Conservation (phyloP, 2,888 invertebrate genomes). For the Linnaemya vulpina region DNA sequence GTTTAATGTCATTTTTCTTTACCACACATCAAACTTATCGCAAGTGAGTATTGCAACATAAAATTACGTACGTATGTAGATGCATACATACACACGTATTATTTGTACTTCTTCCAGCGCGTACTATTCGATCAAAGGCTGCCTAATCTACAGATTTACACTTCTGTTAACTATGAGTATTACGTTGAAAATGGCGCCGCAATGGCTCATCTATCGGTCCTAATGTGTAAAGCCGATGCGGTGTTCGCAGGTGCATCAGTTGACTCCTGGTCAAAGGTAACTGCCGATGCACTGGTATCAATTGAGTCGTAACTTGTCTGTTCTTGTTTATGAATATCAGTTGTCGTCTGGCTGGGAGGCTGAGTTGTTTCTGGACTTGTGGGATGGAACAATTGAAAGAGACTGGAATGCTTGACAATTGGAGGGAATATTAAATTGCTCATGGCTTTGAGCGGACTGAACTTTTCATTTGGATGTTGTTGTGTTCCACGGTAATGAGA, state of each 20-base stretch:
- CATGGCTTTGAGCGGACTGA: constrained; percentile 83
- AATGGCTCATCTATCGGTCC: constrained; percentile 54
- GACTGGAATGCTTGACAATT: constrained; percentile 81
- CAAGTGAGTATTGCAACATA: no score
- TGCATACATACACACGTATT: no score
- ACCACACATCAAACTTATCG: no score
- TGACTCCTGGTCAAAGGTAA: constrained; percentile 32
- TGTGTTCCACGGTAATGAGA: constrained; percentile 52
- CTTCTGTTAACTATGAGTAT: constrained; percentile 60
- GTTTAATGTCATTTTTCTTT: no score
- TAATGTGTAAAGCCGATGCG: constrained; percentile 16
- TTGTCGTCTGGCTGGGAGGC: constrained; percentile 14
- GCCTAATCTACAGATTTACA: not conserved
- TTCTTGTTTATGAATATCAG: constrained; percentile 29
- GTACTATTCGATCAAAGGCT: not conserved
- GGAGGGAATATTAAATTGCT: constrained; percentile 82
- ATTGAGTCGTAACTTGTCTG: constrained; percentile 17
- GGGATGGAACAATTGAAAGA: constrained; percentile 81
- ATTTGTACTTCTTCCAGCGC: not conserved
- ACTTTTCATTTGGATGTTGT: constrained; percentile 79
- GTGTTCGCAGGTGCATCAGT: constrained; percentile 28
- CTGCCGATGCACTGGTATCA: constrained; percentile 12
- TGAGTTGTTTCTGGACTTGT: constrained; percentile 45
- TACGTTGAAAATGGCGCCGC: constrained; percentile 52
- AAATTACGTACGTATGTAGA: no score